Conservation (phyloP, 1,140 invertebrate species). For the Rhizoglyphus robini region DNA sequence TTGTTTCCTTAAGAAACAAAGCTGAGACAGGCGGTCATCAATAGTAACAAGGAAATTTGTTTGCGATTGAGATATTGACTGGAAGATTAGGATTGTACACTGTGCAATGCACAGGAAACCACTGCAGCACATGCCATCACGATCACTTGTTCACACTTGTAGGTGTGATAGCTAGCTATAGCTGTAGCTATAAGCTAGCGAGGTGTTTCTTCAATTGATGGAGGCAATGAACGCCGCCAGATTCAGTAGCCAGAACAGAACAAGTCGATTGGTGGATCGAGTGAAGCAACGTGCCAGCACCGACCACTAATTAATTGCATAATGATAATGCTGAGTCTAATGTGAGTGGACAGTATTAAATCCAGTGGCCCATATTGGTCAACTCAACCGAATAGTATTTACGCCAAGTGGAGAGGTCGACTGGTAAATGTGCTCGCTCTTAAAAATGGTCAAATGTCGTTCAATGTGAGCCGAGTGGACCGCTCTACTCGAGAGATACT, state of each 20-base stretch:
- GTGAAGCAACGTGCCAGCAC: background rate
- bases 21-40: background rate
- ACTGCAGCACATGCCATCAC: too few species aligned
- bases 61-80: background rate
- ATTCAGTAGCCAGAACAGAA: too few species aligned
- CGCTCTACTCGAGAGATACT: background rate
- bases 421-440: background rate
- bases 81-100: too few species aligned
- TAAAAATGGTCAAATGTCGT: background rate
- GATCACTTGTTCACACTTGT: background rate
- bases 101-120: too few species aligned
- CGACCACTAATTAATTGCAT: background rate
- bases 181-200: background rate
- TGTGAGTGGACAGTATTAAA: too few species aligned
- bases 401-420: background rate
- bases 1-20: background rate
- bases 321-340: background rate
- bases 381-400: too few species aligned
- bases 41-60: constrained; percentile 7
- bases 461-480: background rate
- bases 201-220: background rate
- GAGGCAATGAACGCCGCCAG: too few species aligned
- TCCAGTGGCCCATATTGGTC: too few species aligned
- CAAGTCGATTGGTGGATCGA: too few species aligned
- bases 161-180: too few species aligned